Evolutionary conservation across 2,888 invertebrate species (phyloP).

Genomic region (Stenolophus ochropezus): DNA sequence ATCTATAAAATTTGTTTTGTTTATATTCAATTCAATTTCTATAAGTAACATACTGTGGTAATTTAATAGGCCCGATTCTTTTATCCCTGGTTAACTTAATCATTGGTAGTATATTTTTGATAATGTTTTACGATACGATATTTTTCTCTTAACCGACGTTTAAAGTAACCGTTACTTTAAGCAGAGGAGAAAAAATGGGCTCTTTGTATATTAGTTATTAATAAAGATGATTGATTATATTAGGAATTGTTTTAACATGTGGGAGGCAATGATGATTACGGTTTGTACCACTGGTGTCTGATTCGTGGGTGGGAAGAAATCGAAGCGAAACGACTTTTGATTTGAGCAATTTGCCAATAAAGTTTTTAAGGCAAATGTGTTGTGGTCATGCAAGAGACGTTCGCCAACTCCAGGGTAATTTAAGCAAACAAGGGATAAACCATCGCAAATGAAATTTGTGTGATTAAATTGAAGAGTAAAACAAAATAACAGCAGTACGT

Average conservation of each 20-base stretch:
- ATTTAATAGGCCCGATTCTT: too few relatives aligned
- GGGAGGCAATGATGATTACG: too few relatives aligned
- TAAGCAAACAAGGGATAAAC: not conserved
- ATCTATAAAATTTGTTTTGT: too few relatives aligned
- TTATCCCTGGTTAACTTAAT: too few relatives aligned
- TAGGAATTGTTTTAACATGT: not conserved
- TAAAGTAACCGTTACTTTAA: too few relatives aligned
- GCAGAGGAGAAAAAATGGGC: not conserved
- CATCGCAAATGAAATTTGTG: not conserved
- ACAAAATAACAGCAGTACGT: constrained; percentile 29
- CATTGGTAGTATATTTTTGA: too few relatives aligned
- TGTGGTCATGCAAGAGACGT: not conserved
- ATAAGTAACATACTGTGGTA: too few relatives aligned
- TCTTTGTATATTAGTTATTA: too few relatives aligned
- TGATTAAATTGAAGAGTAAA: constrained; percentile 17
- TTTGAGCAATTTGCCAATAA: not conserved
- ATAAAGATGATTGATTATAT: too few relatives aligned
- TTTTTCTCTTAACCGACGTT: not conserved
- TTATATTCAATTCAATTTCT: too few relatives aligned
- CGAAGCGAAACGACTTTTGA: not conserved
- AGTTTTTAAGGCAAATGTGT: not conserved
- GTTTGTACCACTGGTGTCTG: too few relatives aligned
- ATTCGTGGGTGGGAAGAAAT: not conserved
- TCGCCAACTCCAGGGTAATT: not conserved
- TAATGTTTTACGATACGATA: too few relatives aligned